Percentiles rank a stretch among this genome's conserved stretches.
Conservation (phyloP, 2,113 vertebrate species). For the Bubalus kerabau region DNA sequence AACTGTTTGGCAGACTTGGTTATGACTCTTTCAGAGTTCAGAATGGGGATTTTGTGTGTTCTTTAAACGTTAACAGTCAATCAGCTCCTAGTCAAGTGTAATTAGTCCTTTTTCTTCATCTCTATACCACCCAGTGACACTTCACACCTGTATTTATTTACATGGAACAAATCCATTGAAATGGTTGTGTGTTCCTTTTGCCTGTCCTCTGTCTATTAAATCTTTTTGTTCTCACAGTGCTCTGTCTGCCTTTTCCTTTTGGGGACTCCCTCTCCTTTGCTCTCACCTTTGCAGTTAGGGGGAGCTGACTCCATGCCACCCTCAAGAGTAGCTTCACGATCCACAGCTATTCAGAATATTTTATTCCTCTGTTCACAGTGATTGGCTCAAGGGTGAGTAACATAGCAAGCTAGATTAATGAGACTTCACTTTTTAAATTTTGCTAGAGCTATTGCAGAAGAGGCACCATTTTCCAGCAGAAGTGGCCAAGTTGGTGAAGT, state of each 20-base stretch:
- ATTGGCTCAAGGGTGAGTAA: not conserved
- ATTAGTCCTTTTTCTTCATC: not conserved
- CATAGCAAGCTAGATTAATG: not conserved
- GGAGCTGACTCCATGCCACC: not conserved
- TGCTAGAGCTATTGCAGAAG: not conserved
- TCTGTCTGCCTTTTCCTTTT: not conserved
- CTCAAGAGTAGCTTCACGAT: not conserved
- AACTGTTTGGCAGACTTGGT: not conserved
- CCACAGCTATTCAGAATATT: not conserved
- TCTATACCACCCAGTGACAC: not conserved
- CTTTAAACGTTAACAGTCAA: not conserved
- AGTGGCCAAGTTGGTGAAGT: not conserved
- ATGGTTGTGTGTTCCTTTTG: not conserved
- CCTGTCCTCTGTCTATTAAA: not conserved
- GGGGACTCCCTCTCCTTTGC: not conserved
- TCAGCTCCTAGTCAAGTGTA: not conserved
- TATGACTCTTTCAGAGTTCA: not conserved
- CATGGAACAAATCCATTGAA: not conserved
- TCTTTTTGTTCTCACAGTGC: not conserved
- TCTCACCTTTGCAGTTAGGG: not conserved
- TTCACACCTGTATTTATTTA: not conserved
- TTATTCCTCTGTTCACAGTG: not conserved
- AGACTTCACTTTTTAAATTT: not conserved
- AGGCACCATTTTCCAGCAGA: not conserved
- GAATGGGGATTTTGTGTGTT: not conserved